Base-by-base conservation (phyloP, 2,797 vertebrate genomes). In the Podarcis lilfordi region DNA sequence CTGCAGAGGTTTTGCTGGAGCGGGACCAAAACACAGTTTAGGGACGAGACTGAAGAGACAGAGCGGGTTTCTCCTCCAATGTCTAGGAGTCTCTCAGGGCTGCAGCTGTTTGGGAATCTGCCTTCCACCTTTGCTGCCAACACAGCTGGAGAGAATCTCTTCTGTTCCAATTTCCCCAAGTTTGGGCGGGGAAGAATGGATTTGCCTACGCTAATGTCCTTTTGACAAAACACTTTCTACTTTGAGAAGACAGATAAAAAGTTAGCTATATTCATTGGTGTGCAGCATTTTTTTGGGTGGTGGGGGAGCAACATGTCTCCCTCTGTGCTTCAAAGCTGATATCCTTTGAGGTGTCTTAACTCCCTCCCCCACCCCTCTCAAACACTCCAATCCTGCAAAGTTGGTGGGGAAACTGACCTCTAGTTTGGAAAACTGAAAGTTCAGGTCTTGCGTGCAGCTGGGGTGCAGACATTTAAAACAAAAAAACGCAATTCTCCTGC, bases 251-350 rank as follows among this genome's bases (percentile, higher is more conserved):
- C 64, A 37, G 74, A 50, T 27, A 72, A 71, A 23, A 40, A 7
- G 1, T 2, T 13, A 25, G 27, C 35, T 15, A 2, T 45, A 8
- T 21, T 10, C 1, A 2, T 7, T 72, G 9, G 1, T 35, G 15
- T 11, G 8, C 15, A 23, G 40, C 23, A 8, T 45, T 32, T 15
- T 29, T 35, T 23, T 1, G 8, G 11, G 9, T 3, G 23, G 23
- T 19, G 43, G 77, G 45, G 40, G 25, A 10, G 66, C 11, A 35
- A 19, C 6, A 17, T 21, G 8, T 4, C 29, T 6, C 19, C 7
- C 13, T n/a, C 29, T 15, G n/a, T 10, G 10, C 35, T 66, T 21
- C n/a, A 3, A 64, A 27, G 35, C 27, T 81, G 25, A 27, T 64
- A 35, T 35, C 37, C 32, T 81, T 77, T 25, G 3, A 15, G 8